Conservation (phyloP, 2,888 invertebrate species). For the Acleris emargana region DNA sequence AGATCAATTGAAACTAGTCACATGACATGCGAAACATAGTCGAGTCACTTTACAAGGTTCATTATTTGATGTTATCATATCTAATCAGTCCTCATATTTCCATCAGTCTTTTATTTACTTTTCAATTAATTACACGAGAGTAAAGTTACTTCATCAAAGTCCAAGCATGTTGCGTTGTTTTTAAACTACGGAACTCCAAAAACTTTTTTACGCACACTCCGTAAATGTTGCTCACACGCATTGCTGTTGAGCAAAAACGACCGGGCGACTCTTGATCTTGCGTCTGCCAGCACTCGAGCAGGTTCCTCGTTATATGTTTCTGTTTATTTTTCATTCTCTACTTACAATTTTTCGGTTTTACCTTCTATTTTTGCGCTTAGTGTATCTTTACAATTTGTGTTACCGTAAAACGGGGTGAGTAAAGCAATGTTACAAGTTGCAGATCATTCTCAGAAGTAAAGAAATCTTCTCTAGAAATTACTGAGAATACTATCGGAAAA, state of each 20-base stretch:
- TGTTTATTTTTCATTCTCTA: conserved; percentile 38
- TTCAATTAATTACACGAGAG: no score
- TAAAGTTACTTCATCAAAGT: background rate
- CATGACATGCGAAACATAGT: conserved; percentile 23
- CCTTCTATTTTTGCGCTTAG: conserved; percentile 1
- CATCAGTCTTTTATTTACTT: no score
- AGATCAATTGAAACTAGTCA: conserved; percentile 24
- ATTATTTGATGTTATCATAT: background rate
- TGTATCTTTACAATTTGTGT: conserved; percentile 4
- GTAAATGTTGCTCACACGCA: conserved; percentile 77
- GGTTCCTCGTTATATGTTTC: conserved; percentile 45
- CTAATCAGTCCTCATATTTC: no score
- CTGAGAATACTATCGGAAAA: no score
- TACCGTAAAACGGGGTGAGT: no score
- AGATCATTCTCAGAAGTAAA: no score
- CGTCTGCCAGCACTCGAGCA: conserved; percentile 47
- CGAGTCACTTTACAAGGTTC: conserved; percentile 8
- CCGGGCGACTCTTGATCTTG: conserved; percentile 56
- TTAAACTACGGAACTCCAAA: conserved; percentile 31
- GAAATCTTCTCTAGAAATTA: no score
- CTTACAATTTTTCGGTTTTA: conserved; percentile 23
- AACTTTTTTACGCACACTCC: conserved; percentile 53
- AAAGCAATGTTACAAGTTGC: no score
- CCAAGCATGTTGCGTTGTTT: background rate
- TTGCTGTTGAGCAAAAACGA: conserved; percentile 62